Conservation (phyloP, 2,113 vertebrate species). For the Archocentrus centrarchus region DNA sequence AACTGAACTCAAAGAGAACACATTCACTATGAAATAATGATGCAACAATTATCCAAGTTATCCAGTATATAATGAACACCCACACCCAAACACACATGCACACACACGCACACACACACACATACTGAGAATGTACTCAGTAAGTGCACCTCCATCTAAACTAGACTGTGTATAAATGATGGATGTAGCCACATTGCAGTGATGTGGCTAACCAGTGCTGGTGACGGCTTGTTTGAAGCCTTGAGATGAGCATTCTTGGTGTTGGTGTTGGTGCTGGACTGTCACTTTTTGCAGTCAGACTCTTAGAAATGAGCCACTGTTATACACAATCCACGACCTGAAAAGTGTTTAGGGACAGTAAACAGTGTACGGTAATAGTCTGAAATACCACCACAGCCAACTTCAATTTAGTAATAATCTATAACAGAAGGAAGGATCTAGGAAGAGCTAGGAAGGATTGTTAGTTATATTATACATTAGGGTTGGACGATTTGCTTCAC, state of each 20-base stretch:
- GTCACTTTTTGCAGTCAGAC: too few relatives aligned
- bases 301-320: not conserved
- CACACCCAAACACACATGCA: too few relatives aligned
- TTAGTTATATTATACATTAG: not conserved
- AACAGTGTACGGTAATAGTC: not conserved
- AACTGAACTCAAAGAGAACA: conserved; percentile 5
- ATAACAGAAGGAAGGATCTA: not conserved
- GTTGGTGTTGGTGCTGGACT: too few relatives aligned
- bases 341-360: not conserved
- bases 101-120: too few relatives aligned
- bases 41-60: conserved; percentile 35
- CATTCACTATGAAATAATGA: conserved; percentile 3
- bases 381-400: not conserved
- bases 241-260: too few relatives aligned
- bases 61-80: not conserved
- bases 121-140: not conserved
- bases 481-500: not conserved
- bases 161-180: not conserved
- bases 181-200: too few relatives aligned
- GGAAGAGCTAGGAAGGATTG: not conserved
- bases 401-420: not conserved
- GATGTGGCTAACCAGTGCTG: too few relatives aligned
- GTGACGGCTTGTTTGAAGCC: too few relatives aligned
- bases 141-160: not conserved
- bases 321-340: not conserved